Percentiles rank a stretch among this genome's conserved stretches.
Evolutionary conservation across 2,888 invertebrate species (phyloP).

Genomic region (Busseola fusca): DNA sequence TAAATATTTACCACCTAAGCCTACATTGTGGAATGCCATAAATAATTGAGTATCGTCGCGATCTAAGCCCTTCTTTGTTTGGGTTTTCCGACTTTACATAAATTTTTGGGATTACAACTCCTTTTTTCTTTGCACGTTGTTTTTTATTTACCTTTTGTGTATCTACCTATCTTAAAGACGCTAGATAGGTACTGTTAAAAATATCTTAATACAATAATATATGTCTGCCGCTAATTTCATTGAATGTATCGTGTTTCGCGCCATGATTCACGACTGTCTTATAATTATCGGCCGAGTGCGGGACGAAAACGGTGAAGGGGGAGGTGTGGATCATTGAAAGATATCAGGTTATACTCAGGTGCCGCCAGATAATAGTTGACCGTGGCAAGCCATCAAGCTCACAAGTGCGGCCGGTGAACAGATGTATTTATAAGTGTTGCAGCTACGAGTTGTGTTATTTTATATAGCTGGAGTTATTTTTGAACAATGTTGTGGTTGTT

Average conservation of each 20-base stretch:
- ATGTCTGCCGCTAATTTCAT: neutral
- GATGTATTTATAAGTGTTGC: too few relatives aligned
- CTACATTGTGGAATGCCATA: too few relatives aligned
- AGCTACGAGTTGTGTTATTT: neutral
- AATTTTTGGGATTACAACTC: neutral
- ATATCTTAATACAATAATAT: neutral
- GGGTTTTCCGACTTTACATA: neutral
- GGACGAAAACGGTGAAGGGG: neutral
- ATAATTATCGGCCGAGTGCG: neutral
- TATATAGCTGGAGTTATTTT: neutral
- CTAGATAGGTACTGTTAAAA: neutral
- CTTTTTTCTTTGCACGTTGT: too few relatives aligned
- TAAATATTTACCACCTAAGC: too few relatives aligned
- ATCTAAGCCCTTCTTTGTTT: neutral
- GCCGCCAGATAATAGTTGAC: neutral
- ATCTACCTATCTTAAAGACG: neutral
- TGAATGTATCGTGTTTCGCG: too few relatives aligned
- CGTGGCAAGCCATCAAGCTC: neutral
- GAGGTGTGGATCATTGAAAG: neutral
- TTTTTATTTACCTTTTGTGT: neutral
- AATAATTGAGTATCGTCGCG: neutral
- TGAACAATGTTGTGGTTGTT: conserved; percentile 33
- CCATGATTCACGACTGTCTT: conserved; percentile 8
- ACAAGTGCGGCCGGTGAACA: too few relatives aligned
- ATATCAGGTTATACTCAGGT: neutral